Evolutionary conservation across 1,140 invertebrate species (phyloP).

Genomic region (Wiebesia pumilae): DNA sequence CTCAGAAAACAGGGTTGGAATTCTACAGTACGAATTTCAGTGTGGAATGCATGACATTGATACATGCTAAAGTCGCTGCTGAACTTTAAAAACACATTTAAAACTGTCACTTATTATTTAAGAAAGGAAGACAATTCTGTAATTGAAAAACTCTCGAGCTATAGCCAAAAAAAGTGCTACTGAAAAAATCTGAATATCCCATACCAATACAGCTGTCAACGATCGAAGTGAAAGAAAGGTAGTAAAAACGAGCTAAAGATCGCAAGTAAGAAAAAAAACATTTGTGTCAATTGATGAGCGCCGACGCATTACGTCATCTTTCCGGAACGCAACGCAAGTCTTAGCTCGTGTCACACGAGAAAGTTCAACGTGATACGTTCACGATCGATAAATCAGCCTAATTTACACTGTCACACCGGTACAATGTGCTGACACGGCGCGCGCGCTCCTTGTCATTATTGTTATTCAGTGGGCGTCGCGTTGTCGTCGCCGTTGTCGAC

Average conservation of each 20-base stretch:
- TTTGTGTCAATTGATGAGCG: constrained; percentile 5
- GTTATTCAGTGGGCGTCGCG: neutral
- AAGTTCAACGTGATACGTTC: neutral
- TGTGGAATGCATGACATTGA: neutral
- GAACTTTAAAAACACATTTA: constrained; percentile 19
- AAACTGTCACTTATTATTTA: constrained; percentile 7
- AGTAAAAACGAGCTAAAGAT: neutral
- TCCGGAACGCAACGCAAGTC: neutral
- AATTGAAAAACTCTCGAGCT: neutral
- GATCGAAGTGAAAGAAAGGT: neutral
- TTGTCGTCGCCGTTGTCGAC: neutral
- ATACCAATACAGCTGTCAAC: neutral
- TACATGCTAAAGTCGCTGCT: neutral
- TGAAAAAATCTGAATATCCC: neutral
- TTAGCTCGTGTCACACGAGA: neutral
- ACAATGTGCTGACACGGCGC: constrained; percentile 33
- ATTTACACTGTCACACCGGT: constrained; percentile 28
- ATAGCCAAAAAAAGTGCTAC: neutral
- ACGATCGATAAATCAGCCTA: constrained; percentile 46
- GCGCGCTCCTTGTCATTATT: neutral
- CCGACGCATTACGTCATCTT: neutral
- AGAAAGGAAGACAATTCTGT: neutral
- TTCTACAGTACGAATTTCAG: neutral
- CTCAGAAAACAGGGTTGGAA: neutral
- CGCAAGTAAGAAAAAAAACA: neutral